Evolutionary conservation across 1,140 invertebrate genomes (phyloP).

Genomic region (Akabosia matsudoensis): DNA sequence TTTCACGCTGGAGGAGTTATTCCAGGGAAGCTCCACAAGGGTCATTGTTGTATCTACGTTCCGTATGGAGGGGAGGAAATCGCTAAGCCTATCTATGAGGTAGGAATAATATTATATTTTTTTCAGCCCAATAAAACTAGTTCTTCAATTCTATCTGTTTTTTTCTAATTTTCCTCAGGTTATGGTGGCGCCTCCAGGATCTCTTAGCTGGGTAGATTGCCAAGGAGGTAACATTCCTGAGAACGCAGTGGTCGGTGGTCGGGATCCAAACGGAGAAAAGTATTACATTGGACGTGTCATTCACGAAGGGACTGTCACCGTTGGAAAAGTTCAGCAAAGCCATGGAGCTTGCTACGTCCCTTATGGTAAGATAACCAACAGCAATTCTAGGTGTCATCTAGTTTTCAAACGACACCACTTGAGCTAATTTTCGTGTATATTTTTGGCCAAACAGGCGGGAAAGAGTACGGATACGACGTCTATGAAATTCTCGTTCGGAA

Average conservation of each 20-base stretch:
- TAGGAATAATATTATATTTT: background rate
- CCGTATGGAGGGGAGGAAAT: background rate
- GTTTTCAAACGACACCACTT: too few relatives aligned
- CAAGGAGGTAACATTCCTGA: conserved; percentile 58
- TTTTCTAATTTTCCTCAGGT: conserved; percentile 18
- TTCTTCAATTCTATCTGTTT: too few relatives aligned
- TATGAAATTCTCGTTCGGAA: conserved; percentile 2
- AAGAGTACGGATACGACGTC: conserved; percentile 21
- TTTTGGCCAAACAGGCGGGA: conserved; percentile 19
- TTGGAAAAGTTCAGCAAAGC: conserved; percentile 30
- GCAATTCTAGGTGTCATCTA: too few relatives aligned
- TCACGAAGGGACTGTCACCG: conserved; percentile 58
- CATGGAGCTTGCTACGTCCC: conserved; percentile 31
- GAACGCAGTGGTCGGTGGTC: conserved; percentile 61
- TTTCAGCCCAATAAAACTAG: too few relatives aligned
- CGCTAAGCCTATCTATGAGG: background rate
- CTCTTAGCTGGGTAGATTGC: background rate
- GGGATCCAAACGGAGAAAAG: conserved; percentile 61
- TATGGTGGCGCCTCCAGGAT: too few relatives aligned
- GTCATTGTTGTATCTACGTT: conserved; percentile 16
- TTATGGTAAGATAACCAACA: conserved; percentile 30
- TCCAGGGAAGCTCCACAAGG: conserved; percentile 20
- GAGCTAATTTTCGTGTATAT: background rate
- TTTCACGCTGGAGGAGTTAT: conserved; percentile 23
- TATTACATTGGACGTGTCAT: conserved; percentile 66